A percentile compares a stretch with the other conserved stretches of the same genome.
Evolutionary conservation across 2,888 invertebrate species (phyloP).

Genomic region (Limenitis camilla): DNA sequence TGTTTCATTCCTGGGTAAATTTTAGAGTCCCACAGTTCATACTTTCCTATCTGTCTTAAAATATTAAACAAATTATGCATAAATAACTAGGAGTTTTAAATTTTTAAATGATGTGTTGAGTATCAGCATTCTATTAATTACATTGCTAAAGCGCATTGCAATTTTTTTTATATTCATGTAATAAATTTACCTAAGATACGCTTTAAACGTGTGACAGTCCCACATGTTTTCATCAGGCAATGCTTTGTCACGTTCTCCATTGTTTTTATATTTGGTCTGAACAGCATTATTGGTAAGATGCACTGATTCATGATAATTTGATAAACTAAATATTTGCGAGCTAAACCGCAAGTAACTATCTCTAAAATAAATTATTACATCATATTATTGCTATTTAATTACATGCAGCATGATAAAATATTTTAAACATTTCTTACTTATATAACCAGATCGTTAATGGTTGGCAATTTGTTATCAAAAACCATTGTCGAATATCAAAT

Average conservation of each 20-base stretch:
- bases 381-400: background rate
- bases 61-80: slow-evolving; percentile 28
- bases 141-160: background rate
- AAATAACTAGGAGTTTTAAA: background rate
- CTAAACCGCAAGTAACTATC: slow-evolving; percentile 95
- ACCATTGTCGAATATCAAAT: slow-evolving; percentile 97
- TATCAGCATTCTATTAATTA: background rate
- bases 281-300: slow-evolving; percentile 96
- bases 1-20: slow-evolving; percentile 93
- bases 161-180: background rate
- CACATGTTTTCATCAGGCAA: slow-evolving; percentile 96
- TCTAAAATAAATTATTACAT: slow-evolving; percentile 53
- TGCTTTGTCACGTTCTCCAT: slow-evolving; percentile 79
- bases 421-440: slow-evolving; percentile 71
- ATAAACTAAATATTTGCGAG: slow-evolving; percentile 89
- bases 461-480: slow-evolving; percentile 91
- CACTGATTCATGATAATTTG: slow-evolving; percentile 92
- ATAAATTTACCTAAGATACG: slow-evolving; percentile 74
- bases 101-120: too few species aligned
- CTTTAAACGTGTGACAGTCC: slow-evolving; percentile 89
- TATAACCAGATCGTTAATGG: slow-evolving; percentile 95
- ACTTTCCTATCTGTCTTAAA: slow-evolving; percentile 81
- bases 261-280: slow-evolving; percentile 89
- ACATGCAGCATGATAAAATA: background rate
- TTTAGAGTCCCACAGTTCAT: slow-evolving; percentile 85